Evolutionary conservation across 2,797 vertebrate genomes (phyloP).

Genomic region (Enteromius thamalakanensis): DNA sequence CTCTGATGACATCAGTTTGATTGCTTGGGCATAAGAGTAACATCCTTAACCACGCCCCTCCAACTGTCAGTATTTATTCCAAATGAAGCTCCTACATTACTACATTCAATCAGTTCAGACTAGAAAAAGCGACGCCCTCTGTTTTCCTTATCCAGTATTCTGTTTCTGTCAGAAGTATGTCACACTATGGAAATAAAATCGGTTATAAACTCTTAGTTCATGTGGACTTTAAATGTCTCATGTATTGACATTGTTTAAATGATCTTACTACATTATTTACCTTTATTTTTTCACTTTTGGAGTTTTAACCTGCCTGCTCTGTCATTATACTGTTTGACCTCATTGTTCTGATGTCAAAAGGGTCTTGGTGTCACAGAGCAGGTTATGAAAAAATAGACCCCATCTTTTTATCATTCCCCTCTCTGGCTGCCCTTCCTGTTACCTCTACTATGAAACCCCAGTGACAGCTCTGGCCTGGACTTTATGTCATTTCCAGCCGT

Average conservation of each 20-base stretch:
- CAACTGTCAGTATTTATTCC: too few species aligned
- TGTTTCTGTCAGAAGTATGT: too few species aligned
- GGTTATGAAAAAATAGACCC: conserved; percentile 26
- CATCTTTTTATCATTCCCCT: conserved; percentile 6
- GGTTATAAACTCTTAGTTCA: too few species aligned
- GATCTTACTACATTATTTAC: background rate
- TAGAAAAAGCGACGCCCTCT: too few species aligned
- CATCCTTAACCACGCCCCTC: too few species aligned
- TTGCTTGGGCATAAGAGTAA: too few species aligned
- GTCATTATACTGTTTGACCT: conserved; percentile 14
- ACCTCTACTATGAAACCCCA: background rate
- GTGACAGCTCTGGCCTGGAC: conserved; percentile 29
- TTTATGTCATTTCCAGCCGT: conserved; percentile 21
- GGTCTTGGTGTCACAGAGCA: background rate
- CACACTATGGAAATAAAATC: too few species aligned
- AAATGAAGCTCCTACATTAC: too few species aligned
- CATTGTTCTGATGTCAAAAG: conserved; percentile 5
- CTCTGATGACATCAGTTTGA: too few species aligned
- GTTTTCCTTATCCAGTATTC: too few species aligned
- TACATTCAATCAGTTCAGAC: too few species aligned
- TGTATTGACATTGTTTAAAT: background rate
- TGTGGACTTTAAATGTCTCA: too few species aligned
- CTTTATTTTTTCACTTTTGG: background rate
- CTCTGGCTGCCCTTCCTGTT: conserved; percentile 25
- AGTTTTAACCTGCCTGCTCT: conserved; percentile 2